Conservation (phyloP, 2,113 vertebrate genomes). For the Hucho hucho region DNA sequence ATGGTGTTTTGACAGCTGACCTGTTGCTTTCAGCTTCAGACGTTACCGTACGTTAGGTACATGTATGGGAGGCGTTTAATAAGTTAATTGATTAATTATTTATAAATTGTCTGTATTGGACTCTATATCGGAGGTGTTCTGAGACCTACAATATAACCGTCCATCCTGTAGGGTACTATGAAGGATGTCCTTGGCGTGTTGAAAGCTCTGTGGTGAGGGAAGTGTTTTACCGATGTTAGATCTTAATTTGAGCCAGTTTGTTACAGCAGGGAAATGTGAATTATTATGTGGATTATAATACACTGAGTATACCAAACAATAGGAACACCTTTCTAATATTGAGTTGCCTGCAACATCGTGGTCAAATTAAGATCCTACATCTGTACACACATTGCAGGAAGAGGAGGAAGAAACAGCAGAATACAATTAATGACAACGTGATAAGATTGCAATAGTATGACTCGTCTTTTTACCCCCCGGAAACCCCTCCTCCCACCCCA, state of each 20-base stretch:
- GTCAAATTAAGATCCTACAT: too few species aligned
- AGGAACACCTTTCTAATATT: too few species aligned
- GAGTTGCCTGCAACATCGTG: too few species aligned
- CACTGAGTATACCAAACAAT: too few species aligned
- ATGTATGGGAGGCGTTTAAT: not conserved
- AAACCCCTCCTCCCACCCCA: conserved; percentile 23
- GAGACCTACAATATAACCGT: not conserved
- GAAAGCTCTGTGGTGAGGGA: not conserved
- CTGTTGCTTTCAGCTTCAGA: conserved; percentile 23
- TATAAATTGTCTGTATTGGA: not conserved
- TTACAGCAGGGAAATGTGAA: too few species aligned
- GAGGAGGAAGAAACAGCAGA: conserved; percentile 66
- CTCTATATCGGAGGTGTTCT: not conserved
- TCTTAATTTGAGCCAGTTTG: too few species aligned
- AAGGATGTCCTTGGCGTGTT: not conserved
- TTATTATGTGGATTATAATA: too few species aligned
- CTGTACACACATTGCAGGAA: not conserved
- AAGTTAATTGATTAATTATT: not conserved
- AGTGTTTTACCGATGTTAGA: not conserved
- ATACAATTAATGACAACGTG: conserved; percentile 63
- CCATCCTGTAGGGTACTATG: not conserved
- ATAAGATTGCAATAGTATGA: conserved; percentile 70
- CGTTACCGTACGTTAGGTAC: not conserved
- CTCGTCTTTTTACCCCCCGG: conserved; percentile 32
- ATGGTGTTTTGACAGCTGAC: conserved; percentile 55